These are phyloP conservation scores for Protobothrops mucrosquamatus DNA, from an alignment of 2,113 vertebrate species.

Conservation along the genomic window DNA sequence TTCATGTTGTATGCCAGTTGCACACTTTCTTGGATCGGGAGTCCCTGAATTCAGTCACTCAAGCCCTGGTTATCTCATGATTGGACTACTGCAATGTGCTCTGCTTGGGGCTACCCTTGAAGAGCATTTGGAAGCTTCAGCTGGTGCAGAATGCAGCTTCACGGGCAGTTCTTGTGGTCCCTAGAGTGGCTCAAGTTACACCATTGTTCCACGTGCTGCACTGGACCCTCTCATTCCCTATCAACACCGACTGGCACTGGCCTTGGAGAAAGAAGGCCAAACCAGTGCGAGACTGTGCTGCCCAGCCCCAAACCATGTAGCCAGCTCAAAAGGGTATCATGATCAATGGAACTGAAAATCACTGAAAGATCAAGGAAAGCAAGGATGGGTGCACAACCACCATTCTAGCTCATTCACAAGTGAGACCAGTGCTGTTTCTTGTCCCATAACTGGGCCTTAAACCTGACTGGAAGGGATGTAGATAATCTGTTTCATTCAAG, in stretches of 20 bases:
- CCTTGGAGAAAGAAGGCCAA: not conserved
- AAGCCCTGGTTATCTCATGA: no score
- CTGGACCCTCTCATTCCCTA: not conserved
- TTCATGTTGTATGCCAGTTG: no score
- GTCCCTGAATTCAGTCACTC: no score
- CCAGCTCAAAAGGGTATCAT: not conserved
- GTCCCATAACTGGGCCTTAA: not conserved
- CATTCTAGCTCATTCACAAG: not conserved
- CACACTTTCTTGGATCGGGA: no score
- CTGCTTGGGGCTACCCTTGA: no score
- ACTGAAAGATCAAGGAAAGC: not conserved
- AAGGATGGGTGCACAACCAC: not conserved
- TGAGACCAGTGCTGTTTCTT: not conserved
- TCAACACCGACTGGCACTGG: not conserved
- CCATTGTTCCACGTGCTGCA: no score
- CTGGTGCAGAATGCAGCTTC: not conserved
- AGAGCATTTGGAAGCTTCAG: no score
- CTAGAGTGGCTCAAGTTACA: not conserved
- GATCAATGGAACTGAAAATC: not conserved
- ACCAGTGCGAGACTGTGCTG: not conserved
- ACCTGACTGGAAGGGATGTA: not conserved
- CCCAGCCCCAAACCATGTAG: not conserved
- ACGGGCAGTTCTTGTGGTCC: no score
- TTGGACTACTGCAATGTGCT: no score
- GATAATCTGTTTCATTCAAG: not conserved